A percentile compares a stretch with the other conserved stretches of the same genome.
phyloP scores from a whole-genome alignment of 2,797 vertebrate genomes.

The Macropodus opercularis region DNA sequence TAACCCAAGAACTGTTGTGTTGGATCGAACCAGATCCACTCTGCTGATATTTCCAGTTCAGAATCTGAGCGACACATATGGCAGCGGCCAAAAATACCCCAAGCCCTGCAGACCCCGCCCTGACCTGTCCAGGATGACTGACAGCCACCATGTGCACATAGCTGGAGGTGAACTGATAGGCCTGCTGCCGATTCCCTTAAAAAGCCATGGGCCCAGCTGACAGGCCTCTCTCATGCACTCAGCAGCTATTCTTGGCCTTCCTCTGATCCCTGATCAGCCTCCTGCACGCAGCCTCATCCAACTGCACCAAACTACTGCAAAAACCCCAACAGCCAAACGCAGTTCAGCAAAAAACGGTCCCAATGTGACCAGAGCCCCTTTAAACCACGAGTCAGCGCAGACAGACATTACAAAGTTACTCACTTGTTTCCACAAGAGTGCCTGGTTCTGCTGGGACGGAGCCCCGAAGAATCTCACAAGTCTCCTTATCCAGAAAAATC shows the following conservation, averaged over 20 bases:
- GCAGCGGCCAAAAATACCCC: conserved; percentile 90
- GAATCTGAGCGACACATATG: conserved; percentile 85
- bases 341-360: not conserved
- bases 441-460: conserved; percentile 88
- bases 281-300: conserved; percentile 21
- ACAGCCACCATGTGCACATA: conserved; percentile 94
- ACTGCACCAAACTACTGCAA: conserved; percentile 13
- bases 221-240: conserved; percentile 86
- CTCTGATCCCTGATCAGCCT: conserved; percentile 75
- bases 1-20: no score
- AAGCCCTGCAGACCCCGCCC: conserved; percentile 29
- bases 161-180: conserved; percentile 86
- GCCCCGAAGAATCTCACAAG: conserved; percentile 81
- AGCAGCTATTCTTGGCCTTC: conserved; percentile 92
- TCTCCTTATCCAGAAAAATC: conserved; percentile 89
- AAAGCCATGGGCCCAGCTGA: conserved; percentile 91
- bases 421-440: conserved; percentile 93
- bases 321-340: not conserved
- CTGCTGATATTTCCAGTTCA: conserved; percentile 60
- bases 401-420: conserved; percentile 64
- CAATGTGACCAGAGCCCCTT: fast-evolving
- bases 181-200: conserved; percentile 96
- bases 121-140: conserved; percentile 69
- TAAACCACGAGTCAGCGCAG: not conserved
- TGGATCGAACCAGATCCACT: not conserved